These are phyloP conservation scores for Sakesphorus luctuosus DNA, from an alignment of 2,113 vertebrate species.

Conservation along the genomic window DNA sequence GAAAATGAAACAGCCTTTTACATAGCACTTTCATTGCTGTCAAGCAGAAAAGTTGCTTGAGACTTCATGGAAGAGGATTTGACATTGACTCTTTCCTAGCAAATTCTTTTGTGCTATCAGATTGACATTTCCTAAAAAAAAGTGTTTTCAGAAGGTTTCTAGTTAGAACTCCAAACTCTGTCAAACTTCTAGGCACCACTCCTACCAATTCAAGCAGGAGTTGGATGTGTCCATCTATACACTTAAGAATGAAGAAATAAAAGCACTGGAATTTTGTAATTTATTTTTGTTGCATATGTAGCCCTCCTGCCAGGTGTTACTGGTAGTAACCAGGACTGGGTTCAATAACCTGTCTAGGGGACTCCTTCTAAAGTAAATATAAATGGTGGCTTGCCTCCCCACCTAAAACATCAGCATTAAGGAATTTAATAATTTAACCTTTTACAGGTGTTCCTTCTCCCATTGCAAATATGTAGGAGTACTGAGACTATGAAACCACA, in stretches of 20 bases:
- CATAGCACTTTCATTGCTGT: neutral
- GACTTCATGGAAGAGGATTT: neutral
- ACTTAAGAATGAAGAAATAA: slow-evolving; percentile 19
- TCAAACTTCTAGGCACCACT: neutral
- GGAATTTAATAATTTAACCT: slow-evolving; percentile 58
- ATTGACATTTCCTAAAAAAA: neutral
- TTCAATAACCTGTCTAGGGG: slow-evolving; percentile 25
- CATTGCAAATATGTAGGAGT: neutral
- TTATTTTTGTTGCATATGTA: slow-evolving; percentile 35
- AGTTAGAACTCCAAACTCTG: neutral
- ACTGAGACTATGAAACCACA: slow-evolving; percentile 8
- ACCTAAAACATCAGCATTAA: slow-evolving; percentile 8
- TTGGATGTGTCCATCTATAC: neutral
- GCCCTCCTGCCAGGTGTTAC: slow-evolving; percentile 59
- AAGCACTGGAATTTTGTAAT: slow-evolving; percentile 62
- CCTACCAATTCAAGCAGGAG: neutral
- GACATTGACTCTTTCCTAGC: neutral
- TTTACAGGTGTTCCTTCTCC: slow-evolving; percentile 50
- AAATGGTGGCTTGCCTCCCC: neutral
- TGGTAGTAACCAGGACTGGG: slow-evolving; percentile 31
- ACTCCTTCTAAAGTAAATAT: slow-evolving; percentile 29
- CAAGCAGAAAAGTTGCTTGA: neutral
- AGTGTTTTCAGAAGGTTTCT: neutral
- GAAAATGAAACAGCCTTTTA: neutral
- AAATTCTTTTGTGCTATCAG: neutral